Evolutionary conservation across 2,888 invertebrate species (phyloP).

Genomic region (Sinelater perroti): DNA sequence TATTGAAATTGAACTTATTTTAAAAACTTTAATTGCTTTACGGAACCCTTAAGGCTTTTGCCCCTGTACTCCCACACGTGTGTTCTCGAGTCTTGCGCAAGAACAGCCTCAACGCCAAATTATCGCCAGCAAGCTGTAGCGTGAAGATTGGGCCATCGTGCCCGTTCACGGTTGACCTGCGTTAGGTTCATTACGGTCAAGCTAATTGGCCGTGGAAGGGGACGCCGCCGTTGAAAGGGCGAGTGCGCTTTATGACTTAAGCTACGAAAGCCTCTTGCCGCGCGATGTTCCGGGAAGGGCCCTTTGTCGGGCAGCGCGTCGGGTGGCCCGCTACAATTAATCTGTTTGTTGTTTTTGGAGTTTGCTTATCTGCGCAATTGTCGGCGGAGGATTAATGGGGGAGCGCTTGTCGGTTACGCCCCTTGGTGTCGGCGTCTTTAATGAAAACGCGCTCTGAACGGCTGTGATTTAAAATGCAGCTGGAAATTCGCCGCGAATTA

Average conservation of each 20-base stretch:
- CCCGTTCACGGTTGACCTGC: slow-evolving; percentile 31
- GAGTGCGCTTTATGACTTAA: slow-evolving; percentile 31
- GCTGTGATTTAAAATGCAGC: too few relatives aligned
- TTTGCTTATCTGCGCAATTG: slow-evolving; percentile 19
- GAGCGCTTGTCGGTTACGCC: not conserved
- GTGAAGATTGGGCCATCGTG: slow-evolving; percentile 17
- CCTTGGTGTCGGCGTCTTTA: not conserved
- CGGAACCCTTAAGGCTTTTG: too few relatives aligned
- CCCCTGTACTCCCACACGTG: too few relatives aligned
- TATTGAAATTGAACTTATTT: too few relatives aligned
- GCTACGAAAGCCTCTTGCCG: slow-evolving; percentile 18
- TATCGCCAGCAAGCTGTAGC: not conserved
- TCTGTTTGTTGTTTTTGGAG: slow-evolving; percentile 19
- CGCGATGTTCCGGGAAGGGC: slow-evolving; percentile 22
- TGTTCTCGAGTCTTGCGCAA: not conserved
- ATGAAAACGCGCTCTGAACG: too few relatives aligned
- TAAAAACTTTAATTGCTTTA: too few relatives aligned
- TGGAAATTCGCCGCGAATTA: too few relatives aligned
- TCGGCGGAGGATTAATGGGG: slow-evolving; percentile 15
- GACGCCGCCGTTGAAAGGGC: slow-evolving; percentile 28
- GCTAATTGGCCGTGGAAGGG: slow-evolving; percentile 34
- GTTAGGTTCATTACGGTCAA: slow-evolving; percentile 32
- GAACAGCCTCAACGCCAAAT: slow-evolving; percentile 1
- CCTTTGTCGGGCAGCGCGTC: slow-evolving; percentile 28
- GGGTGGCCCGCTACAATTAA: slow-evolving; percentile 35